These are phyloP conservation scores for Protobothrops mucrosquamatus DNA, from an alignment of 2,113 vertebrate species.

Conservation along the genomic window DNA sequence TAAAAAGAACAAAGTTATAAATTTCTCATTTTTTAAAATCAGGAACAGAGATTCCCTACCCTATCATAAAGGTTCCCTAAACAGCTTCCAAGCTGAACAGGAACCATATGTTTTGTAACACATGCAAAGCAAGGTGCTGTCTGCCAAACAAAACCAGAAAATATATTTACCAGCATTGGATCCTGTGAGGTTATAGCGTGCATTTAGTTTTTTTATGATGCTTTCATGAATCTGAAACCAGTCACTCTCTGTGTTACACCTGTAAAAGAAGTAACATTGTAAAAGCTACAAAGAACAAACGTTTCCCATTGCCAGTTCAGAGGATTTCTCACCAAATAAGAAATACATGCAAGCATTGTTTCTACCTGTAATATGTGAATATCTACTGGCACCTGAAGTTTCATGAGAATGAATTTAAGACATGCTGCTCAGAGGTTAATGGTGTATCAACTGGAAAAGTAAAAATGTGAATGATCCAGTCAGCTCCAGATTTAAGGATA, in stretches of 20 bases:
- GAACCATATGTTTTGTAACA: not conserved
- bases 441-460: not conserved
- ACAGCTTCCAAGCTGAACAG: not conserved
- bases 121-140: not conserved
- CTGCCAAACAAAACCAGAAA: not conserved
- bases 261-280: slow-evolving; percentile 54
- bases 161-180: slow-evolving; percentile 88
- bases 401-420: not conserved
- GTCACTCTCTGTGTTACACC: slow-evolving; percentile 97
- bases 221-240: slow-evolving; percentile 98
- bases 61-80: not conserved
- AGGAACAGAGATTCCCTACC: not conserved
- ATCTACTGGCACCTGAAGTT: not conserved
- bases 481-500: not conserved
- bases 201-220: slow-evolving; percentile 95
- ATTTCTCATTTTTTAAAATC: not conserved
- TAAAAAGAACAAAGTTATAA: not conserved
- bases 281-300: slow-evolving; percentile 17
- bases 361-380: not conserved
- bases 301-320: not conserved
- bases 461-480: not conserved
- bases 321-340: not conserved
- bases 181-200: slow-evolving; percentile 92
- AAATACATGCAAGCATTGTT: not conserved
- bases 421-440: not conserved